Percentiles rank a stretch among this genome's conserved stretches.
These are phyloP conservation scores for Muschampia plurimacula DNA, from an alignment of 2,888 invertebrate species.

Conservation along the genomic window DNA sequence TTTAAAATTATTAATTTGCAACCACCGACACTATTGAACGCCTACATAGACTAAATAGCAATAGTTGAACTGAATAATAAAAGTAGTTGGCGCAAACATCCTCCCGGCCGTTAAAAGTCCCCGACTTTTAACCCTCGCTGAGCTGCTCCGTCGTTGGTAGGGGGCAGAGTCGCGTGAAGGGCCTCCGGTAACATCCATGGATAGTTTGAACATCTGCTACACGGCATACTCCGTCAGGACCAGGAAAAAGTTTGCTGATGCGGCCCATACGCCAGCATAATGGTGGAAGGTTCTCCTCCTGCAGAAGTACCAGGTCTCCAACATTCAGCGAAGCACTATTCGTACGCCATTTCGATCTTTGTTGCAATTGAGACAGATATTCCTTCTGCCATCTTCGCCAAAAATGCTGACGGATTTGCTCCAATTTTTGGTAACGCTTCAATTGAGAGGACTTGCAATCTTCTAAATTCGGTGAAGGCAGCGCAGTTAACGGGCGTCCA, in stretches of 20 bases:
- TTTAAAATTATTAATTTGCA: too few relatives aligned
- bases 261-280: background rate
- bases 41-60: too few relatives aligned
- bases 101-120: constrained; percentile 20
- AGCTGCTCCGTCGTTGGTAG: constrained; percentile 1
- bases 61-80: too few relatives aligned
- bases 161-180: constrained; percentile 19
- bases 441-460: background rate
- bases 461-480: background rate
- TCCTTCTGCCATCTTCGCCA: constrained; percentile 1
- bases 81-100: constrained; percentile 10
- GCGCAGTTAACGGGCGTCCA: background rate
- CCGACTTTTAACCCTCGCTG: constrained; percentile 12
- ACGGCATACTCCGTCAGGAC: constrained; percentile 20
- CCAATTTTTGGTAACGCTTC: background rate
- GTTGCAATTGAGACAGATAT: background rate
- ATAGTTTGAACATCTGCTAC: constrained; percentile 21
- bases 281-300: background rate
- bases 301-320: background rate
- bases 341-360: background rate
- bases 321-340: background rate
- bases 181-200: constrained; percentile 13
- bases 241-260: background rate
- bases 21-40: too few relatives aligned
- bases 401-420: background rate